Evolutionary conservation across 1,140 invertebrate species (phyloP), one percentile per base, ranked within the genome.

Genomic region (Drosophila takahashii): DNA sequence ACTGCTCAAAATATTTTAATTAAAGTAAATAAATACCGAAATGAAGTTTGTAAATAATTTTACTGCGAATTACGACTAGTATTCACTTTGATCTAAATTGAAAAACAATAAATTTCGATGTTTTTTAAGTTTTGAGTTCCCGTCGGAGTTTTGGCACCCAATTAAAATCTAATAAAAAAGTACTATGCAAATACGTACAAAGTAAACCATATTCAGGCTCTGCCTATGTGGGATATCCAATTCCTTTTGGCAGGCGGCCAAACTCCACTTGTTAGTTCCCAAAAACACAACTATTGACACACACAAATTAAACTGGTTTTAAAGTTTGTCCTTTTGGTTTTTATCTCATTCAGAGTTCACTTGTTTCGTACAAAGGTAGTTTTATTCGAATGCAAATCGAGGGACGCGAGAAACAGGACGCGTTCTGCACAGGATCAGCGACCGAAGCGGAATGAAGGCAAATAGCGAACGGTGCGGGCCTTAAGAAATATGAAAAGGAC

Each of bases 151-250:
- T 51, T 1, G 0, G 9, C 11, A 0, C 10, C 4, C 18, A 3
- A 22, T 13, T 5, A 16, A 26, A 34, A 11, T 13, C 0, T 34
- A 9, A 8, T 13, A 8, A 32, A 41, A 16, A 34, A 11, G 29
- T 27, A 11, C 0, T 6, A 11, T 9, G 0, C 9, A 16, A 47
- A 81, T 91, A 91, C 90, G 80, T 91, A 91, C 90, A 90, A 91
- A 91, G 81, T 91, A 91, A 89, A 91, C 90, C 90, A 91, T 91
- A 91, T 90, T 91, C 86, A 78, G 83, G 67, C 60, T 44, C 86
- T 72, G 90, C 86, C 86, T 67, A 79, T 53, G 26, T 39, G 64
- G 64, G 39, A 51, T 90, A 90, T 90, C 86, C 85, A 90, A 85
- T 79, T 78, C 80, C 66, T 76, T 76, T 64, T 54, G 75, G 72